Evolutionary conservation across 1,140 invertebrate genomes (phyloP).

Genomic region (Colletes latitarsis): DNA sequence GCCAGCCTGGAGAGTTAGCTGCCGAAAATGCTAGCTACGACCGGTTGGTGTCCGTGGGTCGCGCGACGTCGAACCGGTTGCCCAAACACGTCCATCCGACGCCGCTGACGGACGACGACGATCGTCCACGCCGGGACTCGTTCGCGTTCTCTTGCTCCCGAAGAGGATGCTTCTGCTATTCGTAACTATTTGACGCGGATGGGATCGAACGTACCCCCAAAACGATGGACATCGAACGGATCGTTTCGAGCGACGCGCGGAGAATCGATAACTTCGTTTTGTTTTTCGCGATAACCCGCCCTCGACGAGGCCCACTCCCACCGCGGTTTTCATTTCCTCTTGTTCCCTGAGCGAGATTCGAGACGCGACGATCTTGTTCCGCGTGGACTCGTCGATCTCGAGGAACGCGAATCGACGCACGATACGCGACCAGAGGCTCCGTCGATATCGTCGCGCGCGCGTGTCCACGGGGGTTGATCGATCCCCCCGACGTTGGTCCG

Average conservation of each 20-base stretch:
- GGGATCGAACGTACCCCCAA: too few relatives aligned
- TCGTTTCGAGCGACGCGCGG: too few relatives aligned
- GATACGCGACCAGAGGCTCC: constrained; percentile 7
- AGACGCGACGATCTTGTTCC: constrained; percentile 4
- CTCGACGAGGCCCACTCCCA: too few relatives aligned
- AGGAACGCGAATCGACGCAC: constrained; percentile 6
- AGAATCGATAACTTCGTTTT: too few relatives aligned
- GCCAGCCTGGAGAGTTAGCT: constrained; percentile 42
- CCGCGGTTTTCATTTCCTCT: not conserved
- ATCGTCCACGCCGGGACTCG: not conserved
- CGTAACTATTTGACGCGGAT: not conserved
- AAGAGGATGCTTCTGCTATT: not conserved
- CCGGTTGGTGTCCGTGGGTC: constrained; percentile 22
- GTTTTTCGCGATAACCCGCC: too few relatives aligned
- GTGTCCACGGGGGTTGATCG: not conserved
- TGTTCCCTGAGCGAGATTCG: not conserved
- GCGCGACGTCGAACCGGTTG: constrained; percentile 27
- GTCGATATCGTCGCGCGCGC: not conserved
- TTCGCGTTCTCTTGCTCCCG: not conserved
- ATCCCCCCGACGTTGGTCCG: not conserved
- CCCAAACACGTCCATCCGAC: not conserved
- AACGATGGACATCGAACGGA: too few relatives aligned
- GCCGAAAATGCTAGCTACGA: constrained; percentile 59
- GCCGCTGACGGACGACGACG: too few relatives aligned
- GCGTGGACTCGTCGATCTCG: constrained; percentile 4